These are phyloP conservation scores for Himalopsyche japonica DNA, from an alignment of 2,888 invertebrate species.

Conservation along the genomic window DNA sequence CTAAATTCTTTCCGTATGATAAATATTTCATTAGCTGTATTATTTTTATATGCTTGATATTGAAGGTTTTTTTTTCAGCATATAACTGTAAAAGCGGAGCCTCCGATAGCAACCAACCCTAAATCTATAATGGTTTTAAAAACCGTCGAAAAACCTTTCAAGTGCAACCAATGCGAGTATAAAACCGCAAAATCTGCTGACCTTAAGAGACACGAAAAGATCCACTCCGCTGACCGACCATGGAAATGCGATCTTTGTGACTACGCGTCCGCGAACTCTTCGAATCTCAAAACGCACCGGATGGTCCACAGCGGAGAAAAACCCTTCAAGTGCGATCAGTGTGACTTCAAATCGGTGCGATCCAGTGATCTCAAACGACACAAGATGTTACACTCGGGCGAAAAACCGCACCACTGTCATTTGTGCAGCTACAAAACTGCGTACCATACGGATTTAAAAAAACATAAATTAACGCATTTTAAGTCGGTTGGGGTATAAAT, in stretches of 20 bases:
- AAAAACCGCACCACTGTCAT: not conserved
- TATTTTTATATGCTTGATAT: no score
- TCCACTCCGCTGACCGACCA: not conserved
- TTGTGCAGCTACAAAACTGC: not conserved
- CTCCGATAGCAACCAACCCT: not conserved
- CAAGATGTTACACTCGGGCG: not conserved
- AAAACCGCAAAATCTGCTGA: not conserved
- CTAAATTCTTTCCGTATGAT: no score
- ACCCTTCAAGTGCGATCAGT: not conserved
- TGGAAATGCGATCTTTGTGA: not conserved
- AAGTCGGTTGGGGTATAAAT: no score
- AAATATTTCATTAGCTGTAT: no score
- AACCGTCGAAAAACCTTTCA: not conserved
- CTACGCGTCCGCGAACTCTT: not conserved
- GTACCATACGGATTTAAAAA: not conserved
- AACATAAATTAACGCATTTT: not conserved
- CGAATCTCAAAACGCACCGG: not conserved
- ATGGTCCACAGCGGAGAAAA: not conserved
- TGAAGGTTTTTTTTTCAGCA: no score
- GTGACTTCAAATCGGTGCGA: not conserved
- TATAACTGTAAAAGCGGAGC: not conserved
- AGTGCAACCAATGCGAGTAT: not conserved
- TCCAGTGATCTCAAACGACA: not conserved
- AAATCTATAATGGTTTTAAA: no score
- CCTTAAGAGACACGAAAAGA: not conserved